Conservation (phyloP, 92 coral and sea anemone genomes). For the Umimayanthus kanabou region DNA sequence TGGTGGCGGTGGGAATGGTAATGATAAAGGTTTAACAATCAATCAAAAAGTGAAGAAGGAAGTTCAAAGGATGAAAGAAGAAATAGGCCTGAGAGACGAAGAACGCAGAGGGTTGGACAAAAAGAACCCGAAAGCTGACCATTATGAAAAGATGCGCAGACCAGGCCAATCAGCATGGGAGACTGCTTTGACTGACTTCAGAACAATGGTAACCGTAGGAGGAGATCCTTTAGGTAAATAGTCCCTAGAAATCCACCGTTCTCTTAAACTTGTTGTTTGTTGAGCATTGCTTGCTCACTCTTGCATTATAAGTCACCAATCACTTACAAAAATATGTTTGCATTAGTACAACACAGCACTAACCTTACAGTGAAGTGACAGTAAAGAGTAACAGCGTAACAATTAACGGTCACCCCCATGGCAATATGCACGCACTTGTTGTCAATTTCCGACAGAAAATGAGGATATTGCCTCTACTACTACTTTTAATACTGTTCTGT, state of each 20-base stretch:
- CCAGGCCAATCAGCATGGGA: not conserved
- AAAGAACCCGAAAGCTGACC: not conserved
- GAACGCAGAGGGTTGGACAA: constrained; percentile 8
- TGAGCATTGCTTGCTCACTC: too few species aligned
- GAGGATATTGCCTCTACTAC: too few species aligned
- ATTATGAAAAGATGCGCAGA: not conserved
- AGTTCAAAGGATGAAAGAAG: constrained; percentile 18
- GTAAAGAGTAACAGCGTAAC: too few species aligned
- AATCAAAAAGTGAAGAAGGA: not conserved
- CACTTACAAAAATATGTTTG: too few species aligned
- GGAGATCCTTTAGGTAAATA: not conserved
- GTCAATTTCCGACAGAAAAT: too few species aligned
- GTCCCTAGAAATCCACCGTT: not conserved
- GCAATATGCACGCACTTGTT: too few species aligned
- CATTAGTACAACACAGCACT: too few species aligned
- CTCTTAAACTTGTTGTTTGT: not conserved
- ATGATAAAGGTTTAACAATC: not conserved
- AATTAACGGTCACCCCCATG: too few species aligned
- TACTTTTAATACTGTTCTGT: too few species aligned
- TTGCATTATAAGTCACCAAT: too few species aligned
- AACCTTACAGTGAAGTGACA: too few species aligned
- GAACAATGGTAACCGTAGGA: not conserved
- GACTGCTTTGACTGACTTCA: constrained; percentile 13
- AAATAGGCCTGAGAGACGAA: constrained; percentile 7
- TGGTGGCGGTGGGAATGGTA: not conserved